Evolutionary conservation across 2,888 invertebrate genomes (phyloP).

Genomic region (Lottia scabra): DNA sequence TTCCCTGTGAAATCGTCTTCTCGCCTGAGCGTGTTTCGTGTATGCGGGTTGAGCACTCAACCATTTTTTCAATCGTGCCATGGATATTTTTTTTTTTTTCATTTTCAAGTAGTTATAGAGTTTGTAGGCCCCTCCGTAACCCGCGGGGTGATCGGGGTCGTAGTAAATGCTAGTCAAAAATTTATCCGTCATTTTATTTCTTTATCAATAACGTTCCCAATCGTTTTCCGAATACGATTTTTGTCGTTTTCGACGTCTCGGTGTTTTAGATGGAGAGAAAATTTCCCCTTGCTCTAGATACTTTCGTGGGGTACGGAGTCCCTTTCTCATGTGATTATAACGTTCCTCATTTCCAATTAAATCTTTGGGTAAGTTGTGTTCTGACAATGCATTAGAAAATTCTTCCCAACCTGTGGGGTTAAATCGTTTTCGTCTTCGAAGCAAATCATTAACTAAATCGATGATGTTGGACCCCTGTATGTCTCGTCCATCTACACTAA

Average conservation of each 20-base stretch:
- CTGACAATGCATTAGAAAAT: background rate
- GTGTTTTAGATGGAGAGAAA: too few relatives aligned
- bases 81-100: background rate
- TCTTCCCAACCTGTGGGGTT: too few relatives aligned
- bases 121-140: background rate
- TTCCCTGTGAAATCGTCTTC: conserved; percentile 15
- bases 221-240: too few relatives aligned
- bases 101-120: background rate
- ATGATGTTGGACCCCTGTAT: background rate
- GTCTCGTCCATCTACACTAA: background rate
- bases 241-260: background rate
- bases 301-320: too few relatives aligned
- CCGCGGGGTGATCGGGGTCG: background rate
- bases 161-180: background rate
- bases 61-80: background rate
- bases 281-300: too few relatives aligned
- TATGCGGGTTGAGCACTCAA: background rate
- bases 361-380: background rate
- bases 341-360: background rate
- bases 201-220: background rate
- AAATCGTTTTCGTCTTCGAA: background rate
- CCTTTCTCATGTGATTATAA: background rate
- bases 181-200: background rate
- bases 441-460: background rate
- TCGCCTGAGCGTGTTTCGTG: background rate